These are phyloP conservation scores for Callithrix jacchus DNA, from an alignment of 2,113 vertebrate genomes.

Conservation along the genomic window DNA sequence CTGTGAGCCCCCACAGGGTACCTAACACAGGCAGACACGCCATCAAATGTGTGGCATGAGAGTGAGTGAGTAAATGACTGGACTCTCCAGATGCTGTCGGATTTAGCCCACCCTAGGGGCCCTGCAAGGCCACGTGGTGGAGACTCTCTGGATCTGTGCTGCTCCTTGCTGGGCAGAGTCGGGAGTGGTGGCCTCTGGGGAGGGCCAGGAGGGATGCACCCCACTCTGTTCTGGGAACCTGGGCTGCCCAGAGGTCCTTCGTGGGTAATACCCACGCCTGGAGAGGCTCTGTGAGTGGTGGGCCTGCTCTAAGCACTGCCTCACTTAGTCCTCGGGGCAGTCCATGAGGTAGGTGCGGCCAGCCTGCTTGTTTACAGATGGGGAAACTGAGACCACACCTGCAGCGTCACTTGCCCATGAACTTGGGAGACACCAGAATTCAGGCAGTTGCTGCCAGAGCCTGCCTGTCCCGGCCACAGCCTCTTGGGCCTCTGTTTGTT, in stretches of 20 bases:
- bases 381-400: background rate
- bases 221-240: background rate
- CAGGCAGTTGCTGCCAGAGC: fast-evolving
- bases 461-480: fast-evolving
- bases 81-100: background rate
- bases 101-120: background rate
- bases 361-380: background rate
- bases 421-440: background rate
- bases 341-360: background rate
- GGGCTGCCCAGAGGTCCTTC: background rate
- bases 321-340: background rate
- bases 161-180: background rate
- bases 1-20: background rate
- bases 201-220: background rate
- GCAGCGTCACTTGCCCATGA: background rate
- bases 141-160: background rate
- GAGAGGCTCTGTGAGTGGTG: background rate
- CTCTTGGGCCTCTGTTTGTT: background rate
- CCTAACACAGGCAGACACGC: background rate
- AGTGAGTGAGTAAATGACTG: background rate
- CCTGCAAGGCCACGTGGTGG: fast-evolving
- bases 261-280: fast-evolving
- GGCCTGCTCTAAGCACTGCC: background rate
- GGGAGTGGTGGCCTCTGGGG: background rate
- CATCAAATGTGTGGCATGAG: background rate